phyloP scores from a whole-genome alignment of 2,888 invertebrate genomes.

The Cosmia pyralina region DNA sequence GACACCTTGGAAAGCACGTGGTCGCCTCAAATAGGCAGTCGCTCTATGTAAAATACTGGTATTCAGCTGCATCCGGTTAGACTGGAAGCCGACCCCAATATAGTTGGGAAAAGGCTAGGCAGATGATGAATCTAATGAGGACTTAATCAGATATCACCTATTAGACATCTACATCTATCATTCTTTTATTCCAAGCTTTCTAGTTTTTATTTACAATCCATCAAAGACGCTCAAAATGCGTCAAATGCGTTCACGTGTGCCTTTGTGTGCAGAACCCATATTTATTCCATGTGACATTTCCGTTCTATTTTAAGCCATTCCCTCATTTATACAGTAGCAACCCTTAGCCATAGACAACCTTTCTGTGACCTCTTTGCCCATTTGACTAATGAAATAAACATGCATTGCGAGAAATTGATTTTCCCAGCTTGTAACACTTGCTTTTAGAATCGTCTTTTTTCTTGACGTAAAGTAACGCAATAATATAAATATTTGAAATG shows the following conservation, averaged over 20 bases:
- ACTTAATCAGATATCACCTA: background rate
- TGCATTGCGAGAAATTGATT: conserved; percentile 41
- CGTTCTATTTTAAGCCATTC: conserved; percentile 52
- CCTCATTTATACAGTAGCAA: conserved; percentile 43
- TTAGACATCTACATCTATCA: background rate
- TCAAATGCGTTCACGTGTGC: conserved; percentile 31
- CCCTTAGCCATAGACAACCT: conserved; percentile 59
- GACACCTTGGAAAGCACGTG: no score
- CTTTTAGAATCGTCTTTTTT: conserved; percentile 30
- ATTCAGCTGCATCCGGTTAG: no score
- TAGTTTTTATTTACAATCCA: conserved; percentile 15
- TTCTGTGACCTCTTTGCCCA: conserved; percentile 66
- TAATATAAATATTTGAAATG: conserved; percentile 42
- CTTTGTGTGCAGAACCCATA: conserved; percentile 34
- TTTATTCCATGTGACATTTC: conserved; percentile 51
- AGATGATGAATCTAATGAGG: background rate
- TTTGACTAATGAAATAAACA: conserved; percentile 71
- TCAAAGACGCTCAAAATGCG: no score
- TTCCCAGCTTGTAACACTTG: conserved; percentile 36
- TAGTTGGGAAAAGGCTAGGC: no score
- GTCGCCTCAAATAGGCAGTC: no score
- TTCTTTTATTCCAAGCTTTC: background rate
- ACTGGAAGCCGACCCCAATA: no score
- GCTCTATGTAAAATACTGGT: no score
- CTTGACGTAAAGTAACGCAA: conserved; percentile 39